phyloP scores from a whole-genome alignment of 2,888 invertebrate genomes.

The Drosophila mercatorum region DNA sequence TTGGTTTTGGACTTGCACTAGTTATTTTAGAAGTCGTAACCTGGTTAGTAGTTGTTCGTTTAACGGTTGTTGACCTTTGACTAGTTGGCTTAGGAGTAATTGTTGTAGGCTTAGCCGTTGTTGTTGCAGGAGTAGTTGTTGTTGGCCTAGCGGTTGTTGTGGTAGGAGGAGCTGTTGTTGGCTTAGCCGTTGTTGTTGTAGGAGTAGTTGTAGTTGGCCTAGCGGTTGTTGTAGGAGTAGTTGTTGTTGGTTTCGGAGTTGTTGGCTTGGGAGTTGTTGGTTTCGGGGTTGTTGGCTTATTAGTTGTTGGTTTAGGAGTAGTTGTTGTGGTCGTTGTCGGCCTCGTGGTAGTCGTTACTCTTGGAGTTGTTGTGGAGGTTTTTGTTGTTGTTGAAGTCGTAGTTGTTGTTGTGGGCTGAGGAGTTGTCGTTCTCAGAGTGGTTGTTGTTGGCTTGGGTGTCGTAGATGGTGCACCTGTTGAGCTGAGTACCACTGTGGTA shows the following conservation, averaged over 20 bases:
- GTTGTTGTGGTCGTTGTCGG: conserved; percentile 13
- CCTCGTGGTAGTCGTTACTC: not conserved
- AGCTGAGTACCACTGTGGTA: conserved; percentile 3
- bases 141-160: not conserved
- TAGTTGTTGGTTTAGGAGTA: not conserved
- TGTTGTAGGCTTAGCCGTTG: conserved; percentile 1
- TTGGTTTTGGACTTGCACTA: not conserved
- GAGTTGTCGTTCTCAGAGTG: conserved; percentile 2
- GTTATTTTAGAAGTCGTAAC: not conserved
- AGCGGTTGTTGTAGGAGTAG: not conserved
- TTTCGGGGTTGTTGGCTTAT: not conserved
- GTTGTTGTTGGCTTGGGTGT: not conserved
- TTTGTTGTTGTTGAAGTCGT: not conserved
- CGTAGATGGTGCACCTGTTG: not conserved
- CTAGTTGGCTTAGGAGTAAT: conserved; percentile 1
- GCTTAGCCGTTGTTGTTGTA: not conserved
- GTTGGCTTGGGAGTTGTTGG: not conserved
- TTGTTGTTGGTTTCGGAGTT: not conserved
- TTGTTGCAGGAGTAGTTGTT: conserved; percentile 8
- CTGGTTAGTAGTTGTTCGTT: not conserved
- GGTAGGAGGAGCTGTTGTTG: conserved; percentile 10
- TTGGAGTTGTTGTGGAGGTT: not conserved
- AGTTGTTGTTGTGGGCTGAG: conserved; percentile 12
- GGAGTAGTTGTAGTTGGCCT: not conserved
- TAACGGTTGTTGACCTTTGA: not conserved